phyloP scores from a whole-genome alignment of 2,797 vertebrate genomes.

The Neomorphus geoffroyi region DNA sequence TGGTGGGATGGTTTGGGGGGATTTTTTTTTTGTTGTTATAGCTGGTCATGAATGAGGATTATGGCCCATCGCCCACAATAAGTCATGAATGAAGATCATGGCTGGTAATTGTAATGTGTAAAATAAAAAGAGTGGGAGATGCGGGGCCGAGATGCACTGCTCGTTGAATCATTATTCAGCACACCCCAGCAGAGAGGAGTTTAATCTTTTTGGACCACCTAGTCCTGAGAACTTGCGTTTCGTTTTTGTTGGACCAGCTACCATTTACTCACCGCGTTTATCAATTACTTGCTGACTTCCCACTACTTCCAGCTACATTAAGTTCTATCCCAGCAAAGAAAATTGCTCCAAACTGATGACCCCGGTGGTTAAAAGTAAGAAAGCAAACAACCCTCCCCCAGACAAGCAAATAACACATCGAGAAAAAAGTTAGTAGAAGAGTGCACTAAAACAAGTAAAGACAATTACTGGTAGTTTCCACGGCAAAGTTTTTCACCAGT shows the following conservation, averaged over 20 bases:
- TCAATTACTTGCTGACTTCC: conserved; percentile 1
- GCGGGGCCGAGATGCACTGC: conserved; percentile 3
- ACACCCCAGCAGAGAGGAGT: not conserved
- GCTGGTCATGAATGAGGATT: conserved; percentile 63
- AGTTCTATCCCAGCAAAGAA: not conserved
- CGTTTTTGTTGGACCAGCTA: not conserved
- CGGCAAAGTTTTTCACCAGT: not conserved
- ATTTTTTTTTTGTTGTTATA: not conserved
- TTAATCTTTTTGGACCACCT: conserved; percentile 52
- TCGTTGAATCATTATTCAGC: conserved; percentile 19
- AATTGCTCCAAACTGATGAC: not conserved
- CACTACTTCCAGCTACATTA: not conserved
- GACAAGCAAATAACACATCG: not conserved
- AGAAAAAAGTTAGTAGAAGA: not conserved
- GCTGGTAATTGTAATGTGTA: conserved; percentile 56
- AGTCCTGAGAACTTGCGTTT: conserved; percentile 46
- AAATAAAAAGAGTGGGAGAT: conserved; percentile 54
- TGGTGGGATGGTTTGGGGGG: not conserved
- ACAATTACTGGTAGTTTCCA: not conserved
- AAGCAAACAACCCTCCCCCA: not conserved
- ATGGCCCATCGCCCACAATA: conserved; percentile 63
- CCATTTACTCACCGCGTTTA: conserved; percentile 21
- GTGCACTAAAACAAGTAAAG: not conserved
- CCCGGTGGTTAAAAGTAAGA: not conserved
- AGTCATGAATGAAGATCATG: conserved; percentile 71